Conservation (phyloP, 2,797 vertebrate species). For the Telmatherina bonti region DNA sequence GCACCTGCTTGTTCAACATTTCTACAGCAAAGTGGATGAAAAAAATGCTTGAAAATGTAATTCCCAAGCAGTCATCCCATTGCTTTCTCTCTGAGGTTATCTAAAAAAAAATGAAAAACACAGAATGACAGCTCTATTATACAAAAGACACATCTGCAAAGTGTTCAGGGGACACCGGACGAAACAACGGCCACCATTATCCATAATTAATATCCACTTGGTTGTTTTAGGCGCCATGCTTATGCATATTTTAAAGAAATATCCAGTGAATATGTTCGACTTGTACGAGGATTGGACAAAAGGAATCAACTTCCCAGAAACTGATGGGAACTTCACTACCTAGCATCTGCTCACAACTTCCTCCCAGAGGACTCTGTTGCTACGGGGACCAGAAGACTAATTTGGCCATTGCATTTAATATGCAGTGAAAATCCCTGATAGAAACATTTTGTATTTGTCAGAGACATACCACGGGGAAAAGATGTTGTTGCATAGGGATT, state of each 20-base stretch:
- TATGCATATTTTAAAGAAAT: constrained; percentile 83
- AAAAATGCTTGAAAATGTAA: constrained; percentile 26
- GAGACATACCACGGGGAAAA: constrained; percentile 35
- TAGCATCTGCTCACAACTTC: constrained; percentile 39
- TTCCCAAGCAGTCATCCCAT: constrained; percentile 43
- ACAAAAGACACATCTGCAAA: constrained; percentile 58
- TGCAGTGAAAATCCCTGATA: constrained; percentile 57
- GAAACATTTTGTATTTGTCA: constrained; percentile 35
- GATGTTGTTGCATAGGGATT: constrained; percentile 30
- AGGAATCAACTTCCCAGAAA: constrained; percentile 66
- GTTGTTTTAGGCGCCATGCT: constrained; percentile 73
- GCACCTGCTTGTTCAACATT: constrained; percentile 28
- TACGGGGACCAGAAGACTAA: constrained; percentile 63
- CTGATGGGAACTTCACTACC: constrained; percentile 56
- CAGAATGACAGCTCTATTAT: constrained; percentile 59
- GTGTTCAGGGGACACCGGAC: constrained; percentile 69
- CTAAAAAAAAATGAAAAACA: constrained; percentile 11
- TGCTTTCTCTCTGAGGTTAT: constrained; percentile 28
- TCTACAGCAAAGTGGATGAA: constrained; percentile 3
- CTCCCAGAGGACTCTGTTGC: constrained; percentile 57
- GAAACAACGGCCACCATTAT: constrained; percentile 67
- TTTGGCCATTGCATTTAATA: constrained; percentile 56
- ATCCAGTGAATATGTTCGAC: constrained; percentile 76
- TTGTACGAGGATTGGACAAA: constrained; percentile 71
- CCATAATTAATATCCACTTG: constrained; percentile 78